phyloP scores from a whole-genome alignment of 2,888 invertebrate species.

The Phyto melanocephala region DNA sequence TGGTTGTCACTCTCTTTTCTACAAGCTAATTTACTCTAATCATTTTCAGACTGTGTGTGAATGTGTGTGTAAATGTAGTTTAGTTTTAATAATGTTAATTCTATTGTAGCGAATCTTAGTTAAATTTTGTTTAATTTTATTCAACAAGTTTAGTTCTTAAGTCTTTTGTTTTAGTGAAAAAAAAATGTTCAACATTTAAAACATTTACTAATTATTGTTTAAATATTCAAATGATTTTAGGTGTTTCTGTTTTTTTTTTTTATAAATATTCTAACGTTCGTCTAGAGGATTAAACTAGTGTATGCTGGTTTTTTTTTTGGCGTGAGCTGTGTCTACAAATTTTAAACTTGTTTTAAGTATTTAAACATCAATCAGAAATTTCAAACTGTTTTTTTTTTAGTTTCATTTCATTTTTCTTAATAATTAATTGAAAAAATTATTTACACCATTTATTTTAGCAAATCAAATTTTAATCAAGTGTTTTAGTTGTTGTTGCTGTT shows the following conservation, averaged over 20 bases:
- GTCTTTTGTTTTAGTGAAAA: conserved; percentile 2
- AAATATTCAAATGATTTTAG: neutral
- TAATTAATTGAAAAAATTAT: conserved; percentile 29
- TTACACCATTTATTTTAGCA: conserved; percentile 37
- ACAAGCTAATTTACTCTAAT: too few relatives aligned
- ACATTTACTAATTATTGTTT: neutral
- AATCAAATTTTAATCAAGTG: conserved; percentile 34
- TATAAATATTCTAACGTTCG: too few relatives aligned
- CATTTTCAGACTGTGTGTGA: too few relatives aligned
- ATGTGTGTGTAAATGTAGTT: too few relatives aligned
- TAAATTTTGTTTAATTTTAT: conserved; percentile 8
- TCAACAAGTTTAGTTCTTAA: conserved; percentile 27
- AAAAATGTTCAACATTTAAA: neutral
- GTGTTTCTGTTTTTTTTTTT: neutral
- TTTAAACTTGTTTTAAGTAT: conserved; percentile 21
- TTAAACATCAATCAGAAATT: conserved; percentile 35
- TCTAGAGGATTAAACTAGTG: too few relatives aligned
- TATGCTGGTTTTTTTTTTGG: conserved; percentile 6
- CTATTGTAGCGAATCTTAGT: neutral
- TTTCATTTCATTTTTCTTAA: neutral
- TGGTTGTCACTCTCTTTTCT: neutral
- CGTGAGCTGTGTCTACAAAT: conserved; percentile 19
- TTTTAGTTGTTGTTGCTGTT: neutral
- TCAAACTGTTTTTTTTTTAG: neutral
- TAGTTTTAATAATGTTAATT: neutral